Evolutionary conservation across 2,888 invertebrate genomes (phyloP).

Genomic region (Monochamus alternatus): DNA sequence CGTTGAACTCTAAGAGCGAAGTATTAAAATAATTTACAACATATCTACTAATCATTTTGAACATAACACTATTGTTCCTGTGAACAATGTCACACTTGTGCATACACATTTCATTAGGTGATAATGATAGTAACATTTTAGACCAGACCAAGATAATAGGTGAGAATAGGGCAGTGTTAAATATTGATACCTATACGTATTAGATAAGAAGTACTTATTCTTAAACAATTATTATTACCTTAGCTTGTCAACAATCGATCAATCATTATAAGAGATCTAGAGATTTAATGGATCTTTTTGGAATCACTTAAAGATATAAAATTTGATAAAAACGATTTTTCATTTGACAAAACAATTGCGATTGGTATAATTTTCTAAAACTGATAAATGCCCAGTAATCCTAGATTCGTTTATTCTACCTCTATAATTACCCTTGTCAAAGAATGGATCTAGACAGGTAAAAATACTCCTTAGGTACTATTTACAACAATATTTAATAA

Average conservation of each 20-base stretch:
- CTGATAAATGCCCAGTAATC: too few relatives aligned
- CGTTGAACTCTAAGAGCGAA: conserved; percentile 47
- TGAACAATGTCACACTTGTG: conserved; percentile 2
- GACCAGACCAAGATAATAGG: not conserved
- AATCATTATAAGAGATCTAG: conserved; percentile 9
- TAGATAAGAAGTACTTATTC: not conserved
- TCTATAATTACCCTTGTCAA: too few relatives aligned
- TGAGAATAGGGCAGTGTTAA: conserved; percentile 2
- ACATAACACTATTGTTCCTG: conserved; percentile 22
- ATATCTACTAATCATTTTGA: conserved; percentile 38
- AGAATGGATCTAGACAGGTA: too few relatives aligned
- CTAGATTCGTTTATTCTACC: too few relatives aligned
- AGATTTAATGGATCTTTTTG: conserved; percentile 1
- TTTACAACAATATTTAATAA: too few relatives aligned
- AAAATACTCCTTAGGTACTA: too few relatives aligned
- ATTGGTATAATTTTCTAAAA: too few relatives aligned
- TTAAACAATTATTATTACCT: conserved; percentile 14
- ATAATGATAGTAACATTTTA: conserved; percentile 8
- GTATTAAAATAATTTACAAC: conserved; percentile 41
- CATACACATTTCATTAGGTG: conserved; percentile 2
- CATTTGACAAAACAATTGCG: too few relatives aligned
- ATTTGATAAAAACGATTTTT: conserved; percentile 1
- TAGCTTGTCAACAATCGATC: conserved; percentile 5
- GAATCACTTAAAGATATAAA: conserved; percentile 6
- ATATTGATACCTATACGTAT: not conserved